Evolutionary conservation across 2,113 vertebrate species (phyloP).

Genomic region (Apaloderma vittatum): DNA sequence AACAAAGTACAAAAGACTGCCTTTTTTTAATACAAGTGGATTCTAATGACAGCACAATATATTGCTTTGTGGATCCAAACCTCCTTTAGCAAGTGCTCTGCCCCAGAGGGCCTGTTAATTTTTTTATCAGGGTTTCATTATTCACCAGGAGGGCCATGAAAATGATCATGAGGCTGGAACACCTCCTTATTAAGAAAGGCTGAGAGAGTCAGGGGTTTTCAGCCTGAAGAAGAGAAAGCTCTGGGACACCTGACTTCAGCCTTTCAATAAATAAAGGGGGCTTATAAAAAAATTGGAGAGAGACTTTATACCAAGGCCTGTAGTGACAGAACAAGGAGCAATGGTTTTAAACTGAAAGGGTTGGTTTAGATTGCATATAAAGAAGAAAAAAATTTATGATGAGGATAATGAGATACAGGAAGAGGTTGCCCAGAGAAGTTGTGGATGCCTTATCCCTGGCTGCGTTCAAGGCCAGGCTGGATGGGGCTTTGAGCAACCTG

Average conservation of each 20-base stretch:
- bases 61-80: background rate
- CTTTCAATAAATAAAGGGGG: background rate
- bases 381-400: rapidly evolving
- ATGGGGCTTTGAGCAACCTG: background rate
- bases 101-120: background rate
- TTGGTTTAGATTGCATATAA: background rate
- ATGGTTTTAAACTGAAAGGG: background rate
- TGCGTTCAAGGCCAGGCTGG: background rate
- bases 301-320: background rate
- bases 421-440: background rate
- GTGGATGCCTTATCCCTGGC: background rate
- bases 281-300: background rate
- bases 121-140: background rate
- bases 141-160: background rate
- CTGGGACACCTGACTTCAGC: rapidly evolving
- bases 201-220: background rate
- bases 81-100: background rate
- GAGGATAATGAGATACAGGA: background rate
- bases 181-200: background rate
- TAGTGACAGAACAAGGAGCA: background rate
- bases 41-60: background rate
- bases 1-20: background rate
- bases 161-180: background rate
- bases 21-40: background rate
- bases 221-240: background rate